Base-by-base conservation (phyloP, 2,888 invertebrate species). In the Patella ulyssiponensis region DNA sequence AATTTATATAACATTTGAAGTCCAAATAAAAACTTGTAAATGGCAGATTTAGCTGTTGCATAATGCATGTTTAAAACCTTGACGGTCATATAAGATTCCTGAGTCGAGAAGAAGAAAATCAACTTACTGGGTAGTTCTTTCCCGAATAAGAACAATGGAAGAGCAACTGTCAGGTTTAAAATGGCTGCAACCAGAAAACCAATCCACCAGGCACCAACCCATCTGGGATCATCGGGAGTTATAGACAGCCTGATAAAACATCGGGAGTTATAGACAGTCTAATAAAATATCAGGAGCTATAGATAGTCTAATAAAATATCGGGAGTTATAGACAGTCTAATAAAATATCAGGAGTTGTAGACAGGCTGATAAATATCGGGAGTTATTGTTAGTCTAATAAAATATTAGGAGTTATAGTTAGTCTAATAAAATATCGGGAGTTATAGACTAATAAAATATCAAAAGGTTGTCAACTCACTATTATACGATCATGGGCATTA, bases 171-270 rank as follows among this genome's bases (percentile, higher is more conserved):
- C 23, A 94, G 91, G 93, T 95, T 94, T 0, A 94, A 89, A 0
- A 93, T 89, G 17, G 94, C 94, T 69, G 95, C 90, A 20, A 95
- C 93, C 33, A 95, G 92, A 94, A 95, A 95, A 1, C 95, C 95
- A n/a, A 95, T 91, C 95, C 95, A 95, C 95, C 95, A 95, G 14
- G 95, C 95, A 27, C 95, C 95, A 70, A 96, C 90, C 95, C 95
- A 95, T 83, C 95, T 92, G 2, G 95, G 94, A 92, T 95, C 95
- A 23, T 90, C 85, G 15, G 87, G 85, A 23, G 93, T 93, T 79
- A 95, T 94, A 1, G 44, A 44, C 44, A 44, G 44, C 9, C 44
- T 44, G 4, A 33, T 33, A 33, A 33, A 33, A 33, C 5, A 33
- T 33, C 33, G 4, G 0, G 33, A 33, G 33, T 33, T 33, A 5